Base-by-base conservation (phyloP, 1,140 invertebrate species). In the Adoxophyes honmai region DNA sequence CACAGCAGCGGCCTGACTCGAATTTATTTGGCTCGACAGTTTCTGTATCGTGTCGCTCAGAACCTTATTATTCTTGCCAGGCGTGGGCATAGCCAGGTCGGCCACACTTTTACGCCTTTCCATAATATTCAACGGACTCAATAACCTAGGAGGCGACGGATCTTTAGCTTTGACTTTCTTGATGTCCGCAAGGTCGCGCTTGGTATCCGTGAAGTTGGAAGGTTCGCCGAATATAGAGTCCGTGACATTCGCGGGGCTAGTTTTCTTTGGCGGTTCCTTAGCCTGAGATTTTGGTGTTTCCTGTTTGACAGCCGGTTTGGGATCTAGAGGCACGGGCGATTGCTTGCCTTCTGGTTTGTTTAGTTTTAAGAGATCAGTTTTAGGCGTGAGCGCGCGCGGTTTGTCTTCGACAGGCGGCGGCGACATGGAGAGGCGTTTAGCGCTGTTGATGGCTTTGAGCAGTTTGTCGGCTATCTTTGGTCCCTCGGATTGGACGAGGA, bases 381-480 rank as follows among this genome's bases (percentile, higher is more conserved):
- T 86, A 0, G 78, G 73, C 4, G 80, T 71, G 8, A 75, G 64
- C 2, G 77, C 62, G 34, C 67, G 64, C 6, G 42, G 42, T 11
- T 48, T 48, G 34, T 85, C 78, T 42, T 87, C 85, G 0, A 74
- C 58, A 0, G 81, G 81, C 0, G 86, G 83, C 5, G 86, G 83
- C 0, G 86, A 89, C 73, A 85, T 86, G 0, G 88, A 89, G 3
- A 86, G 60, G 37, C 82, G 70, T 58, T 89, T 90, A 10, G 89
- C 89, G 44, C 88, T 91, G 73, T 83, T 91, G 68, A 85, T 89
- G 68, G 90, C 91, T 72, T 91, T 91, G 3, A 92, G 76, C 3
- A 92, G 81, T 73, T 91, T 92, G 59, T 92, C 91, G 2, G 91
- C 91, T 63, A 92, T 92, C 61, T 91, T 92, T 9, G 90, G 90